Evolutionary conservation across 2,797 vertebrate species (phyloP).

Genomic region (Myioborus miniatus): DNA sequence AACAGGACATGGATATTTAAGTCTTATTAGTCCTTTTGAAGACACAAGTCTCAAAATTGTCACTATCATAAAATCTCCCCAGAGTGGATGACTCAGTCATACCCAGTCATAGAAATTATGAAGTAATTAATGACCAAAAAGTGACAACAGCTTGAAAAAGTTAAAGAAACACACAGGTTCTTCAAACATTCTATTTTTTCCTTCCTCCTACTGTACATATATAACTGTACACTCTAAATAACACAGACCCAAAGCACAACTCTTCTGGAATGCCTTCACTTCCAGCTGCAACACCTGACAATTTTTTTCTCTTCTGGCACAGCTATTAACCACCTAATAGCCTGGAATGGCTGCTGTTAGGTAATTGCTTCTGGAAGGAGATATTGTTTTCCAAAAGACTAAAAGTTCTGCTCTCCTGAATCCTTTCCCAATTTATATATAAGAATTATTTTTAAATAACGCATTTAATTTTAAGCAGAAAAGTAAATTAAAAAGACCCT

Average conservation of each 20-base stretch:
- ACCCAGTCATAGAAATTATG: neutral
- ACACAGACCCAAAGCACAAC: neutral
- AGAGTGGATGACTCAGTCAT: neutral
- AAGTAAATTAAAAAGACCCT: neutral
- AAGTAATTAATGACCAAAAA: neutral
- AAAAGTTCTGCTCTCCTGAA: neutral
- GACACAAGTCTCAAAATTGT: neutral
- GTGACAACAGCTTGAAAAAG: neutral
- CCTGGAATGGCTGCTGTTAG: neutral
- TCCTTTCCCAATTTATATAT: neutral
- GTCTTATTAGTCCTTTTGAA: neutral
- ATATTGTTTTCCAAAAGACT: neutral
- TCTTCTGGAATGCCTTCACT: neutral
- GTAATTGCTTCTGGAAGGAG: neutral
- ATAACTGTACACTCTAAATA: neutral
- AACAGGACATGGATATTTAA: neutral
- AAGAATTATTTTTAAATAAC: neutral
- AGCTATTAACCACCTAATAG: neutral
- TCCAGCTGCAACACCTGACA: neutral
- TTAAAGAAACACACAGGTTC: neutral
- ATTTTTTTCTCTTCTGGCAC: neutral
- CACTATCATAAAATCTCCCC: neutral
- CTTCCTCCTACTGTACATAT: rapidly evolving
- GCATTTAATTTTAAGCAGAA: neutral
- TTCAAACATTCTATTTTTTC: neutral